phyloP scores from a whole-genome alignment of 2,888 invertebrate genomes.

The Germaria angustata region DNA sequence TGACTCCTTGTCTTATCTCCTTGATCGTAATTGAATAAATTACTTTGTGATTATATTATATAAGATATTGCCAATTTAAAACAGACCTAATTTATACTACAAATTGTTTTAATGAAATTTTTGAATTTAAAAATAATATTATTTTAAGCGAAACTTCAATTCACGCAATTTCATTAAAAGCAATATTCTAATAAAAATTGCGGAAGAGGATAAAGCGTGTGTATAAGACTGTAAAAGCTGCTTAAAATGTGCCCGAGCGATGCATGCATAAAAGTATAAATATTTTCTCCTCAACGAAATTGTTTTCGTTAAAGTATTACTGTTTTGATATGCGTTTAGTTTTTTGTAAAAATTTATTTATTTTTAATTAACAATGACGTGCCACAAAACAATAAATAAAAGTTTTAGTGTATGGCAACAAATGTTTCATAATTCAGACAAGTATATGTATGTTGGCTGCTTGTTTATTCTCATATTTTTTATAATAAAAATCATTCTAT shows the following conservation, averaged over 20 bases:
- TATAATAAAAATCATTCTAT: neutral
- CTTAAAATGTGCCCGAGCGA: neutral
- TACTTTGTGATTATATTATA: too few relatives aligned
- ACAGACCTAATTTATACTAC: too few relatives aligned
- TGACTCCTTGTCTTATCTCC: too few relatives aligned
- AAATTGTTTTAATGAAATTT: too few relatives aligned
- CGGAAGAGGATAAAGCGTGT: neutral
- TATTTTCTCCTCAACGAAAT: neutral
- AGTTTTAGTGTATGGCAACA: conserved; percentile 72
- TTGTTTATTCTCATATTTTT: too few relatives aligned
- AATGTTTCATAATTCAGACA: conserved; percentile 50
- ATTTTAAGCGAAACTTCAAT: too few relatives aligned
- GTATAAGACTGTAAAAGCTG: neutral
- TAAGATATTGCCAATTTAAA: too few relatives aligned
- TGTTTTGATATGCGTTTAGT: conserved; percentile 42
- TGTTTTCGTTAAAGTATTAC: neutral
- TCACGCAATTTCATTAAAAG: too few relatives aligned
- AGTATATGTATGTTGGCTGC: too few relatives aligned
- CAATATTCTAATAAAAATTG: too few relatives aligned
- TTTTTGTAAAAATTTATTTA: conserved; percentile 72
- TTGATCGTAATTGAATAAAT: too few relatives aligned
- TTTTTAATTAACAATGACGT: conserved; percentile 78
- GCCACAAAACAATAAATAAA: conserved; percentile 76
- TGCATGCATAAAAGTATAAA: neutral
- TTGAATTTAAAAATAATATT: too few relatives aligned